These are phyloP conservation scores for Eurytoma adleriae DNA, from an alignment of 2,888 invertebrate species.

Conservation along the genomic window DNA sequence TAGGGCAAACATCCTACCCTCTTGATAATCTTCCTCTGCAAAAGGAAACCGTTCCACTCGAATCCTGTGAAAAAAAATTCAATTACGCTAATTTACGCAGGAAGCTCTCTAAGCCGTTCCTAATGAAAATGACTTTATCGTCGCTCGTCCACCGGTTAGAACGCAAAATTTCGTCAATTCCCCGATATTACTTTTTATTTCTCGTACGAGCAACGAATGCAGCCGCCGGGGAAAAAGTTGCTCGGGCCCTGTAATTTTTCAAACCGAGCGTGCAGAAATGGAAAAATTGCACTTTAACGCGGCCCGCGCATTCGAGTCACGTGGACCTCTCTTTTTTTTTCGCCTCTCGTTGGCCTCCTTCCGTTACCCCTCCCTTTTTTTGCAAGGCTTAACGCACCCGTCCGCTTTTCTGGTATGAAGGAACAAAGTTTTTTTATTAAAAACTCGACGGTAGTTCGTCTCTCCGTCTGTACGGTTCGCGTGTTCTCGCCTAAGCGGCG, in stretches of 20 bases:
- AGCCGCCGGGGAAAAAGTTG: not conserved
- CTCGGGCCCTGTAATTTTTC: slow-evolving; percentile 26
- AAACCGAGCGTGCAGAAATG: slow-evolving; percentile 6
- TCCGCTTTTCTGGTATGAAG: slow-evolving; percentile 31
- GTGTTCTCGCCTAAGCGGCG: no score
- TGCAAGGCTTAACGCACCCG: slow-evolving; percentile 3
- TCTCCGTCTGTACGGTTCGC: not conserved
- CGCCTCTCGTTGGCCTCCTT: slow-evolving; percentile 5
- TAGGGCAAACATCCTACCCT: no score
- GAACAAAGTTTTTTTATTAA: slow-evolving; percentile 46
- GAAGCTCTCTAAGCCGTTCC: no score
- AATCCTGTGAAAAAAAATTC: no score
- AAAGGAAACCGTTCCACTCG: no score
- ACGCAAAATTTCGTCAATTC: slow-evolving; percentile 17
- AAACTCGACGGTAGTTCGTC: slow-evolving; percentile 24
- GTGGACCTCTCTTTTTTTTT: slow-evolving; percentile 3
- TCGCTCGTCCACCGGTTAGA: no score
- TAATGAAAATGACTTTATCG: no score
- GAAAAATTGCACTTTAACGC: slow-evolving; percentile 30
- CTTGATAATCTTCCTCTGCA: no score
- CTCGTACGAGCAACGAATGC: slow-evolving; percentile 11
- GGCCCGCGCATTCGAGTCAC: slow-evolving; percentile 37
- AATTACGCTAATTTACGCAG: no score
- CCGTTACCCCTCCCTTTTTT: no score
- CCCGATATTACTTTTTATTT: slow-evolving; percentile 19